These are phyloP conservation scores for Chauna torquata DNA, from an alignment of 2,113 vertebrate genomes.

Conservation along the genomic window DNA sequence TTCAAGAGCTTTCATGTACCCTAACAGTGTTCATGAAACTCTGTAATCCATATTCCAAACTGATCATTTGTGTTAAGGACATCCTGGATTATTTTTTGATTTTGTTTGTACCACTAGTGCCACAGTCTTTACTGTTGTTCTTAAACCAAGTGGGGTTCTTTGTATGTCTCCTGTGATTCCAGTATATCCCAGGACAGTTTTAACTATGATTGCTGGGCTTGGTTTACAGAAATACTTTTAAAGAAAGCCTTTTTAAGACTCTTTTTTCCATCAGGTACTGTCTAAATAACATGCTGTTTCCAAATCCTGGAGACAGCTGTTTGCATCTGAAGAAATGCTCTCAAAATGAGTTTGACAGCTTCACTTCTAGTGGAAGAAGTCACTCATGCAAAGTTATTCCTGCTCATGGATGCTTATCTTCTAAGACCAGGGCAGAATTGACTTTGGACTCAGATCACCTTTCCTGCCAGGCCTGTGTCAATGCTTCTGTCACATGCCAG, in stretches of 20 bases:
- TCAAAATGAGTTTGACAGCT: constrained; percentile 16
- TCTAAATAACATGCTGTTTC: background rate
- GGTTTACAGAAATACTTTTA: background rate
- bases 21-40: background rate
- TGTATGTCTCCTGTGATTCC: background rate
- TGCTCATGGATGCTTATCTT: background rate
- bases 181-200: background rate
- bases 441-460: background rate
- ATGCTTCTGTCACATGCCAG: background rate
- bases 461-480: background rate
- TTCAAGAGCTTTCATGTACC: background rate
- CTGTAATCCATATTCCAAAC: background rate
- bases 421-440: background rate
- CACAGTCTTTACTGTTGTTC: background rate
- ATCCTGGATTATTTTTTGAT: background rate
- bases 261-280: background rate
- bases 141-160: background rate
- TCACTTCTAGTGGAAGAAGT: background rate
- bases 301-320: background rate
- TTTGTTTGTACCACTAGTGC: background rate
- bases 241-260: background rate
- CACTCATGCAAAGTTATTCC: background rate
- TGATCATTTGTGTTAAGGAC: background rate
- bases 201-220: background rate
- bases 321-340: background rate